Conservation (phyloP, 2,797 vertebrate genomes). For the Sebastes nivosus region DNA sequence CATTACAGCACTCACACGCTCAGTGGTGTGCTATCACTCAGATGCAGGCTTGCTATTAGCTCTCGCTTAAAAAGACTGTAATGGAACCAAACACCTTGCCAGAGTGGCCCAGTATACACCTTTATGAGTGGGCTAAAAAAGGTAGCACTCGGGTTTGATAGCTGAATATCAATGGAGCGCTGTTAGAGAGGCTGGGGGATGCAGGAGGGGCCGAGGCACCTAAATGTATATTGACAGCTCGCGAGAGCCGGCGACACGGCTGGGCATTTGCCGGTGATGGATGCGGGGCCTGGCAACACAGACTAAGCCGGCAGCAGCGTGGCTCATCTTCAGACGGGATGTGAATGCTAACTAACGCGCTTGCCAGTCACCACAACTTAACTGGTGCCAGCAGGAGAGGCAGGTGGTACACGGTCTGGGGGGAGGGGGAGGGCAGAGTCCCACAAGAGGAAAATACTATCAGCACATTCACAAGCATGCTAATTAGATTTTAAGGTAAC, state of each 20-base stretch:
- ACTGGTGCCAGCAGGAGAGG: constrained; percentile 62
- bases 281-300: constrained; percentile 57
- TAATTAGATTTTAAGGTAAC: constrained; percentile 27
- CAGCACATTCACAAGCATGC: constrained; percentile 21
- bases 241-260: constrained; percentile 52
- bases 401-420: constrained; percentile 68
- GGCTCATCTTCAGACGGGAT: constrained; percentile 58
- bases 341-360: constrained; percentile 63
- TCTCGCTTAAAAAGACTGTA: constrained; percentile 64
- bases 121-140: constrained; percentile 39
- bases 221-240: constrained; percentile 66
- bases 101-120: constrained; percentile 40
- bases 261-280: constrained; percentile 59
- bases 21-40: constrained; percentile 62
- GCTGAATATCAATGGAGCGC: constrained; percentile 53
- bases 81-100: constrained; percentile 67
- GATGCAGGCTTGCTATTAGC: constrained; percentile 63
- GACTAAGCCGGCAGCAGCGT: constrained; percentile 46
- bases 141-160: constrained; percentile 43
- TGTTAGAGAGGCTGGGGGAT: neutral
- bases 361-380: constrained; percentile 58
- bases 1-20: constrained; percentile 69
- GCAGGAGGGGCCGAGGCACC: constrained; percentile 7
- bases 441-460: constrained; percentile 29
- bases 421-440: neutral